Base-by-base conservation (phyloP, 2,888 invertebrate genomes). In the Harmothoe impar region DNA sequence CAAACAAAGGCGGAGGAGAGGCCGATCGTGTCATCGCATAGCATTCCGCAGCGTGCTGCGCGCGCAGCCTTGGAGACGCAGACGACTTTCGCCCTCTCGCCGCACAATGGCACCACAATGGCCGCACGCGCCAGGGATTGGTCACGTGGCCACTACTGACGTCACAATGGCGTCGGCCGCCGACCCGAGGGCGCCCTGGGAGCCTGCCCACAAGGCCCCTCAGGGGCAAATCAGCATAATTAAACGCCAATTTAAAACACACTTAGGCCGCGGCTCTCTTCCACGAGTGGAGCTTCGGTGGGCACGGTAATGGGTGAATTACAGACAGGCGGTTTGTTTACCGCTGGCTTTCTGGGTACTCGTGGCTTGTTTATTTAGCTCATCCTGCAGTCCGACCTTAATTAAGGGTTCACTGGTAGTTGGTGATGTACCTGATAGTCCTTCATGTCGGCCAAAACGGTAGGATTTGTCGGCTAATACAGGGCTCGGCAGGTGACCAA, bases 161-260 rank as follows among this genome's bases (percentile, higher is more conserved):
- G 86, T 86, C 86, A 86, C 86, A 86, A 86, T 86, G 86, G 86
- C 54, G 51, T 23, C 23, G 84, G 3, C n/a, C 33, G 35, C 35
- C 43, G 52, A 25, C 54, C 25, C 25, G 0, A 33, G 43, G 43
- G 54, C 54, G 31, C 52, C 86, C 25, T 12, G 86, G 86, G 86
- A 86, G 86, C 31, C 86, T 54, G 29, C 54, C 86, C 86, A 33
- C 86, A 86, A 52, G 86, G 54, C 25, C 86, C 86, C 25, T 29
- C 0, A 77, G 17, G 31, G 81, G 54, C 54, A 54, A 86, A 86
- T 86, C 86, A 86, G 86, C 86, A 86, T 86, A 86, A 86, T 86
- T 86, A 86, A 86, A 86, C 54, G 86, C 54, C 86, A 86, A 86
- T 86, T 54, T 54, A 86, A 86, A 86, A 86, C 86, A 86, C 86